Base-by-base conservation (phyloP, 2,888 invertebrate species). In the Unio pictorum region DNA sequence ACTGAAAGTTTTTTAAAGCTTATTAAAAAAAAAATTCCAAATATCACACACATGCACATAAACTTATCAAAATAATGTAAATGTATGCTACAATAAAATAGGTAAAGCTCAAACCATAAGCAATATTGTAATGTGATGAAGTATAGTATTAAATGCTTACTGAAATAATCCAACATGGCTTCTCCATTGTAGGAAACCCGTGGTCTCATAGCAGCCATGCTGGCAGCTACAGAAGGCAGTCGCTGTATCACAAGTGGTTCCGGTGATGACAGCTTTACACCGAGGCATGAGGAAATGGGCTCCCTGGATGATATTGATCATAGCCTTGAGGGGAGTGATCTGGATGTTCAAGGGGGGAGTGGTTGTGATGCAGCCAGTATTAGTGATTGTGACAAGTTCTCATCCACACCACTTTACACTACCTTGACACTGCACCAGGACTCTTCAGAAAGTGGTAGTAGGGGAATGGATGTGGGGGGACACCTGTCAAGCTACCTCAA, bases 161-260 rank as follows among this genome's bases (percentile, higher is more conserved):
- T 34, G 28, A 34, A 34, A 30, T 4, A 34, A n/a, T n/a, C 11
- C 15, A 62, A 15, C 23, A 26, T 30, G 23, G n/a, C 28, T 28
- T 26, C 56, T 64, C 4, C 26, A 23, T 76, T 78, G 8, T 69
- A 83, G 82, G 81, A 83, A 68, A 78, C 75, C 4, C 68, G 78
- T 23, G 81, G 79, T 20, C 67, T 83, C 63, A 79, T 83, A 11
- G 83, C 79, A 3, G 80, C 79, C 34, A 81, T 83, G 81, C 58
- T 83, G 64, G 73, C 76, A 23, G 79, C 79, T 20, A 67, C 65
- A 61, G 45, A 57, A 55, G 59, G 34, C n/a, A 18, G 15, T 8
- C 30, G 20, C n/a, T 75, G 75, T 62, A 55, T 75, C 54, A 71
- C 69, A 8, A 61, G 63, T n/a, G 60, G 64, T n/a, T 66, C 70